Percentiles rank a stretch among this genome's conserved stretches.
Conservation (phyloP, 2,113 vertebrate species). For the Ictalurus furcatus region DNA sequence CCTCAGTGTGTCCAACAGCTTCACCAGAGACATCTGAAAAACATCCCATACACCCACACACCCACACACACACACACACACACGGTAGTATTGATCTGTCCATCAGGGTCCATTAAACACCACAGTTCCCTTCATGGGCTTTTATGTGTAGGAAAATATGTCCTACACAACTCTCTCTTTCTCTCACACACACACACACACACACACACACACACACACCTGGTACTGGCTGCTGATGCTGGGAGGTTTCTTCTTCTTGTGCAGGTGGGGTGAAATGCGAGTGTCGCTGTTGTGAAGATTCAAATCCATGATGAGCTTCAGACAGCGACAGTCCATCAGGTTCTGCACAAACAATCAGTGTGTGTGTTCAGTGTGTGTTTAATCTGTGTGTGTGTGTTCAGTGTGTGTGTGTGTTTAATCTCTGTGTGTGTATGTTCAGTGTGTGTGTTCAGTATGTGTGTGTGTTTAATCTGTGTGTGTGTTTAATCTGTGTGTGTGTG, state of each 20-base stretch:
- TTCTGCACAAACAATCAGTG: slow-evolving; percentile 74
- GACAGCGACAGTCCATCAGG: slow-evolving; percentile 83
- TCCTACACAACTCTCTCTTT: background rate
- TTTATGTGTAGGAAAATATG: slow-evolving; percentile 21
- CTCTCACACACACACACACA: background rate
- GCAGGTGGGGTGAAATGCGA: slow-evolving; percentile 81
- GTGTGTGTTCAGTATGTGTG: too few relatives aligned
- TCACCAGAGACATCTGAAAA: slow-evolving; percentile 83
- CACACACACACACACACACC: slow-evolving; percentile 65
- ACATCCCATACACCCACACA: background rate
- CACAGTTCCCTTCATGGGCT: background rate
- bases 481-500: too few relatives aligned
- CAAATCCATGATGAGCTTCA: slow-evolving; percentile 84
- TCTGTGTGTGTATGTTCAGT: background rate
- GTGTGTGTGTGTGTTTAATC: background rate
- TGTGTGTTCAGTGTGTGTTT: background rate
- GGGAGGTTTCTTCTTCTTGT: slow-evolving; percentile 82
- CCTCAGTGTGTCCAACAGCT: slow-evolving; percentile 80
- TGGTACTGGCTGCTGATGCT: slow-evolving; percentile 90
- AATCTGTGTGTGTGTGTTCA: background rate
- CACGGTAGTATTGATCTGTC: slow-evolving; percentile 27
- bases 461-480: too few relatives aligned
- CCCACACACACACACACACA: slow-evolving; percentile 11
- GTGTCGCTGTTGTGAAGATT: slow-evolving; percentile 84
- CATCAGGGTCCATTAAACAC: slow-evolving; percentile 48